phyloP scores from a whole-genome alignment of 2,888 invertebrate species.

The Seira ritae region DNA sequence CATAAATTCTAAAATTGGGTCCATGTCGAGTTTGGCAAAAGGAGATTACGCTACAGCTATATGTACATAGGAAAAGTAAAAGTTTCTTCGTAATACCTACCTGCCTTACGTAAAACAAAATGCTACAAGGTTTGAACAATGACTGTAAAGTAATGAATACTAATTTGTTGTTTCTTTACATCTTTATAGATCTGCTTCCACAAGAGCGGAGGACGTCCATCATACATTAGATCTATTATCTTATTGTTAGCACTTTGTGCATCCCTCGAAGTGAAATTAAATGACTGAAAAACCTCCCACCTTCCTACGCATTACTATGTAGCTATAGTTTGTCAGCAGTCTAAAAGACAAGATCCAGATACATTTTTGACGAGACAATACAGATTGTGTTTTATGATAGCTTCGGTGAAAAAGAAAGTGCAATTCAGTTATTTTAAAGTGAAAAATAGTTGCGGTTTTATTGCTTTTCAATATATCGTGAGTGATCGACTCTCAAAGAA shows the following conservation, averaged over 20 bases:
- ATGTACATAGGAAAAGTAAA: neutral
- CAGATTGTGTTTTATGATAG: neutral
- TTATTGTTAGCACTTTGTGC: neutral
- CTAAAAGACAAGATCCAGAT: neutral
- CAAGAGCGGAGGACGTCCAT: too few species aligned
- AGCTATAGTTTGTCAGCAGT: neutral
- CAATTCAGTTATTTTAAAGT: neutral
- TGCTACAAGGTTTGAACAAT: too few species aligned
- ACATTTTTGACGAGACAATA: neutral
- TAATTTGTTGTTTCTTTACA: too few species aligned
- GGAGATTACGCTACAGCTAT: neutral
- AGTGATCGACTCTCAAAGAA: neutral
- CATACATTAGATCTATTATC: neutral
- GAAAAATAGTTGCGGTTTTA: neutral
- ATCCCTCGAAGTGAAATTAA: neutral
- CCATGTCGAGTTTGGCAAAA: neutral
- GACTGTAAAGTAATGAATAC: too few species aligned
- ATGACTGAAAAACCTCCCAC: neutral
- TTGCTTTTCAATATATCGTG: too few species aligned
- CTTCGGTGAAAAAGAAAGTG: neutral
- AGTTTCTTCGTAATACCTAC: too few species aligned
- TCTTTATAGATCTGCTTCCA: too few species aligned
- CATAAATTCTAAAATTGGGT: neutral
- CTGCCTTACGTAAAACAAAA: too few species aligned
- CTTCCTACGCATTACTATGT: neutral